These are phyloP conservation scores for Poecile atricapillus DNA, from an alignment of 2,113 vertebrate genomes.

Conservation along the genomic window DNA sequence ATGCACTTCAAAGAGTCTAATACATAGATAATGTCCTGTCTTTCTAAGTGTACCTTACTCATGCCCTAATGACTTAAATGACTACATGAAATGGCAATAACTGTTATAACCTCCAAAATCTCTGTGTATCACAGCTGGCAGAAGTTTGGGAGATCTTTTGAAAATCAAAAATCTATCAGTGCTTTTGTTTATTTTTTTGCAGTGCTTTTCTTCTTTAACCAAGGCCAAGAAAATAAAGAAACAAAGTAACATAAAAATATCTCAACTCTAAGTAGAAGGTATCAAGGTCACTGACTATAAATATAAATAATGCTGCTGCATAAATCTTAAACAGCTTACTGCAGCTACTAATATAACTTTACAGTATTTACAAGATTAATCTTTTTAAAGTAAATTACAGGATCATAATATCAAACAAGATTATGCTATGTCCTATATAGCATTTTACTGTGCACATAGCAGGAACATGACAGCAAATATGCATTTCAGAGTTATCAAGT, in stretches of 20 bases:
- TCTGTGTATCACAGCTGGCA: background rate
- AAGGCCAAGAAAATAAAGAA: background rate
- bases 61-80: background rate
- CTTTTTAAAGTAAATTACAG: slow-evolving; percentile 25
- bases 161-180: background rate
- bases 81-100: background rate
- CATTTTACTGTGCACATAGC: background rate
- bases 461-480: background rate
- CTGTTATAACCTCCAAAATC: background rate
- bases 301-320: slow-evolving; percentile 2
- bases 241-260: background rate
- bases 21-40: background rate
- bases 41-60: background rate
- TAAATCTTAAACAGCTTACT: slow-evolving; percentile 32
- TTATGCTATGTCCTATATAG: background rate
- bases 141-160: background rate
- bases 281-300: background rate
- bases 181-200: background rate
- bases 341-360: background rate
- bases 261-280: background rate
- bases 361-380: slow-evolving; percentile 37
- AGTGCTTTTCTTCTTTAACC: background rate
- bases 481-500: background rate
- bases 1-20: background rate
- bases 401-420: slow-evolving; percentile 14